Conservation (phyloP, 2,888 invertebrate species). For the Sepioteuthis lessoniana region DNA sequence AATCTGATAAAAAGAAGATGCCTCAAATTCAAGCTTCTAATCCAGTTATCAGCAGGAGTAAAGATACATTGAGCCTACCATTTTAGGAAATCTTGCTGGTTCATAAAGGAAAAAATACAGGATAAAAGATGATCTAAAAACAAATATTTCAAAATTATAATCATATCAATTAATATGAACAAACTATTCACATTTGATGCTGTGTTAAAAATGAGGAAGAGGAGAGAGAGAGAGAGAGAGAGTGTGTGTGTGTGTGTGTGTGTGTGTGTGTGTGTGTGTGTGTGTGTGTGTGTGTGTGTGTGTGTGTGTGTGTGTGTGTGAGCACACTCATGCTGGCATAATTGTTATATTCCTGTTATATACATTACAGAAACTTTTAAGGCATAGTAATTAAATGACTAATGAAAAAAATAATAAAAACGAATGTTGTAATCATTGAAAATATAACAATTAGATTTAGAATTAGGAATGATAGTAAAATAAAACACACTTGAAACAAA, state of each 20-base stretch:
- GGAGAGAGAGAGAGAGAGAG: too few species aligned
- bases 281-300: not conserved
- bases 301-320: not conserved
- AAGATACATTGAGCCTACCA: not conserved
- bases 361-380: not conserved
- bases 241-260: not conserved
- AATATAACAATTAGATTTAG: not conserved
- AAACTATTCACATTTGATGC: not conserved
- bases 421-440: too few species aligned
- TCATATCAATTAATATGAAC: not conserved
- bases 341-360: not conserved
- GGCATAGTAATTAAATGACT: too few species aligned
- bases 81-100: not conserved
- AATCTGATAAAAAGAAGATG: slow-evolving; percentile 33
- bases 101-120: not conserved
- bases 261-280: not conserved
- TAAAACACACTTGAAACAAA: not conserved
- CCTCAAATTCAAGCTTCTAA: not conserved
- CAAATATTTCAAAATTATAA: not conserved
- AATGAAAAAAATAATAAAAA: too few species aligned
- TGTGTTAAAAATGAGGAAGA: not conserved
- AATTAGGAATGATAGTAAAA: not conserved
- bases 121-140: not conserved
- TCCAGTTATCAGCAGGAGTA: not conserved
- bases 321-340: too few species aligned